Base-by-base conservation (phyloP, 2,888 invertebrate species). In the Zygothrica quintamaculata region DNA sequence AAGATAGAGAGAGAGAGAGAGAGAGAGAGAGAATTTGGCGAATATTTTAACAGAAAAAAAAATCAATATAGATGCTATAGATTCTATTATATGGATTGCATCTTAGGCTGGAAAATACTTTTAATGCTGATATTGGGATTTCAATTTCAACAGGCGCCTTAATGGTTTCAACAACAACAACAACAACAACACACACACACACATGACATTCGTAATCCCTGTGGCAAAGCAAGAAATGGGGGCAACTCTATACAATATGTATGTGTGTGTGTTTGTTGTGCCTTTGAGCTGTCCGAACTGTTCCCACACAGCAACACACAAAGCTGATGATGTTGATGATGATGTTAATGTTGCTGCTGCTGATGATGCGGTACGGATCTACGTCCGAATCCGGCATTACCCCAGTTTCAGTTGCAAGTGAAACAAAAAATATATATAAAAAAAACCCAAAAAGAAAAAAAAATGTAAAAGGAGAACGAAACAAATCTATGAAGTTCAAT, bases 401-500 rank as follows among this genome's bases (percentile, higher is more conserved):
- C 71, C 73, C 77, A 73, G 56, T 52, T 78, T 65, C 59, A 51
- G 55, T 58, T 69, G 57, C 72, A 48, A 65, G 34, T 55, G 47
- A 60, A 64, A 42, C 42, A 16, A 55, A 33, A 34, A 13, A 53
- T n/a, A 50, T 3, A n/a, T n/a, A n/a, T n/a, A n/a, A n/a, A n/a
- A 58, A 31, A 16, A 33, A 16, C 8, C 15, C 9, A 33, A 11
- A 18, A 18, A 11, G 1, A 8, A 36, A 25, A 26, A 33, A 39
- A 43, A 36, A 48, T 48, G 50, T n/a, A 1, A 8, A 36, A 25
- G 26, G 33, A 39, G 46, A 36, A 48, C 48, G 50, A 53, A 62
- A 42, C 46, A 66, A 86, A 84, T 88, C 88, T 86, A 88, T 84
- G 70, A 60, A 84, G 76, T 88, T 89, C 85, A 89, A 86, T 88